Percentiles rank a stretch among this genome's conserved stretches.
phyloP scores from a whole-genome alignment of 2,797 vertebrate species.

The Enteromius mattozi region DNA sequence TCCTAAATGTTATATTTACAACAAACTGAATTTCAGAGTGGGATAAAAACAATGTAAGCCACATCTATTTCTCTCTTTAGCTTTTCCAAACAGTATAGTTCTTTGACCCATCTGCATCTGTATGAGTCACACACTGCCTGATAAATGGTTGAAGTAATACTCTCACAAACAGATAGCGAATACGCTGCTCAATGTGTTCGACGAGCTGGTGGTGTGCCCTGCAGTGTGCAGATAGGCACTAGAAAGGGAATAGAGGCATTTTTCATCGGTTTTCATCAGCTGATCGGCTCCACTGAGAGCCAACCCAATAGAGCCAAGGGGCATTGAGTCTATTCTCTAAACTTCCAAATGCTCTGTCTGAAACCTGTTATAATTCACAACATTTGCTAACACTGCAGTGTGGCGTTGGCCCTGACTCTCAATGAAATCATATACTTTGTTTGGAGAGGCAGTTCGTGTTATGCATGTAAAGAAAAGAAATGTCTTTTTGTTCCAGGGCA shows the following conservation, averaged over 20 bases:
- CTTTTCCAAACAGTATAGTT: not conserved
- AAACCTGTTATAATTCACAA: conserved; percentile 51
- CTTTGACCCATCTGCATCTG: conserved; percentile 14
- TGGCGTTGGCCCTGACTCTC: conserved; percentile 7
- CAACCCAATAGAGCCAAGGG: conserved; percentile 34
- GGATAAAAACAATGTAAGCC: not conserved
- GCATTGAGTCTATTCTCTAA: conserved; percentile 2
- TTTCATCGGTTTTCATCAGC: conserved; percentile 36
- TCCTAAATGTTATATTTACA: not conserved
- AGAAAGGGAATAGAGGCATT: conserved; percentile 37
- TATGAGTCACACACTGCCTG: conserved; percentile 5
- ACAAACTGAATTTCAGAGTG: not conserved
- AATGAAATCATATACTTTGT: conserved; percentile 32
- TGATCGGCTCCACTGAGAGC: conserved; percentile 16
- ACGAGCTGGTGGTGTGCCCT: conserved; percentile 13
- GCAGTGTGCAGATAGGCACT: conserved; percentile 4
- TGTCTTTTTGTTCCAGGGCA: conserved; percentile 82
- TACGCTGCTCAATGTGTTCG: conserved; percentile 24
- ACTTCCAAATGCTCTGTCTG: conserved; percentile 5
- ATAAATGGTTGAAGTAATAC: conserved; percentile 31
- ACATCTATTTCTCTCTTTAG: not conserved
- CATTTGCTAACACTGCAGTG: conserved; percentile 33
- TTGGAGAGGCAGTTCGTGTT: conserved; percentile 31
- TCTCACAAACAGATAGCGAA: conserved; percentile 35
- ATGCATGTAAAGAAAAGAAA: conserved; percentile 14